Evolutionary conservation across 30 jellyfish, hydroid and myxozoan species (phyloP).

Genomic region (Pelagia noctiluca): DNA sequence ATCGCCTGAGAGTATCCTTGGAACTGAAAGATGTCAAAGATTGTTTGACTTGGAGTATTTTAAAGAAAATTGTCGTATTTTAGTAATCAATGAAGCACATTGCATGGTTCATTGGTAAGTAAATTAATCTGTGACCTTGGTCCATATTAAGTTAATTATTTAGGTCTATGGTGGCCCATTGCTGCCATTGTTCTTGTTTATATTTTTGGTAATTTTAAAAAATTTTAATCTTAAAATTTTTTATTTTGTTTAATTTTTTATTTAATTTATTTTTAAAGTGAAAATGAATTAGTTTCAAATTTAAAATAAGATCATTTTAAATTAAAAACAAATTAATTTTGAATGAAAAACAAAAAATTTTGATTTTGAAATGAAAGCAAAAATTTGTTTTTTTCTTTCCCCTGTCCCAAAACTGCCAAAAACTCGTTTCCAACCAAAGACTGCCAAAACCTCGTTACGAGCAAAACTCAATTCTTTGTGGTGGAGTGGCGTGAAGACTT

Average conservation of each 20-base stretch:
- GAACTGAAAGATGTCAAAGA: too few species aligned
- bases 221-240: background rate
- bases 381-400: background rate
- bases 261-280: background rate
- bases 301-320: background rate
- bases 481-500: background rate
- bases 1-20: too few species aligned
- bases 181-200: too few species aligned
- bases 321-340: background rate
- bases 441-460: constrained; percentile 21
- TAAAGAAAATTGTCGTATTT: too few species aligned
- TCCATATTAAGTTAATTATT: background rate
- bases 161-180: constrained; percentile 4
- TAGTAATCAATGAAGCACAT: too few species aligned
- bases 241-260: background rate
- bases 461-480: background rate
- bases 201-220: too few species aligned
- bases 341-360: background rate
- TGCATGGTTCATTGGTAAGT: too few species aligned
- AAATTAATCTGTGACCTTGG: too few species aligned
- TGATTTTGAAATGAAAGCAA: background rate
- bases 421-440: background rate
- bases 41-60: too few species aligned
- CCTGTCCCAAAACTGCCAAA: constrained; percentile 15
- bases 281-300: background rate